Conservation (phyloP, 1,140 invertebrate species). For the Thaumatotibia leucotreta region DNA sequence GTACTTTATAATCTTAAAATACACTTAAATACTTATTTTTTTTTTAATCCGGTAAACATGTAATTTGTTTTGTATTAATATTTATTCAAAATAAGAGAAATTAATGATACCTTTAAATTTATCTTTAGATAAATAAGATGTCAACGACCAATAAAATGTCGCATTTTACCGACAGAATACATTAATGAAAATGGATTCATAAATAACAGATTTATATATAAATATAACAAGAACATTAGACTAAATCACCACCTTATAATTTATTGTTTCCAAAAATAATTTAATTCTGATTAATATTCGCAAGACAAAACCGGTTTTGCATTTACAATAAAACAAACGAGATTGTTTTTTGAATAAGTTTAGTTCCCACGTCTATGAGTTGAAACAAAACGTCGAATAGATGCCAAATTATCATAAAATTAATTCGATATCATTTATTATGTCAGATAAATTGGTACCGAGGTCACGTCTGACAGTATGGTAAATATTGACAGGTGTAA, state of each 20-base stretch:
- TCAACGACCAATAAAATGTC: background rate
- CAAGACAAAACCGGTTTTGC: background rate
- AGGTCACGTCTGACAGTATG: background rate
- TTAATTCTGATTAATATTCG: background rate
- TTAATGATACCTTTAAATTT: background rate
- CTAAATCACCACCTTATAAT: background rate
- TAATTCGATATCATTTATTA: background rate
- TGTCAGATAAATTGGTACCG: background rate
- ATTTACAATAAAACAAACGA: background rate
- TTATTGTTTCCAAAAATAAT: background rate
- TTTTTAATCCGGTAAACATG: too few species aligned
- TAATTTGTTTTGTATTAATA: too few species aligned
- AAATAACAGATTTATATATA: background rate
- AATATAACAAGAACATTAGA: background rate
- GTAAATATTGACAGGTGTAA: background rate
- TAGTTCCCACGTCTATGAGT: background rate
- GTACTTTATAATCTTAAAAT: too few species aligned
- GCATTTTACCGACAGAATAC: background rate
- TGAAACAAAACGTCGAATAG: background rate
- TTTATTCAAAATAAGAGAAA: too few species aligned
- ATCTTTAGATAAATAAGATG: background rate
- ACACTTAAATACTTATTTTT: too few species aligned
- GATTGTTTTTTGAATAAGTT: background rate
- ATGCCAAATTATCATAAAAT: background rate
- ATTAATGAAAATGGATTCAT: background rate